Base-by-base conservation (phyloP, 2,797 vertebrate species). In the Diceros bicornis region DNA sequence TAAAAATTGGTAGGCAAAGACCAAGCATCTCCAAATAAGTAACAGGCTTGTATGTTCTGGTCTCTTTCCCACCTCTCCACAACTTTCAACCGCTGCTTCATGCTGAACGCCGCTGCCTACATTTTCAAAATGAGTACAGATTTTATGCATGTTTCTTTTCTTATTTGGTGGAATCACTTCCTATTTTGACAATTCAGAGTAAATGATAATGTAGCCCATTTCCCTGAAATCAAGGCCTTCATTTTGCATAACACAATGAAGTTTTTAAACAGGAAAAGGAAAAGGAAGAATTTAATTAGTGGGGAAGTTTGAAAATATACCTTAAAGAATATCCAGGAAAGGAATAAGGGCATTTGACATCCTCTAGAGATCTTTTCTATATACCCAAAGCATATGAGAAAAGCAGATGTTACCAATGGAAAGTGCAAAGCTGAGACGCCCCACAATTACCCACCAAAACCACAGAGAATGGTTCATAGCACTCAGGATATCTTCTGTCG, bases 251-350 rank as follows among this genome's bases (percentile, higher is more conserved):
- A 89, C 74, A 98, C 97, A 97, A 97, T 98, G 95, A 97, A 96
- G 91, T 85, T 95, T 94, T 97, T 97, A 98, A 97, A 97, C 94
- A 97, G 97, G 97, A 97, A 97, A 96, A 94, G 94, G 96, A 98
- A 97, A 96, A 97, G 89, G 96, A 98, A 96, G 94, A 97, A 98
- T 97, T 96, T 97, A 96, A 97, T 97, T 92, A 96, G 97, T 94
- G 71, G 55, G 78, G 94, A 98, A 96, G 84, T 94, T 95, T 96
- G 94, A 97, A 97, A 97, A 95, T 97, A 93, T 50, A 88, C 77
- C 97, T 96, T 95, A 91, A 95, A 94, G 68, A 97, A 96, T 96
- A 96, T 93, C 77, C 93, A 97, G 94, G 91, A 97, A 97, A 97
- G 61, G 89, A 97, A 97, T 93, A 89, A 91, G 34, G 84, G 64